Evolutionary conservation across 2,888 invertebrate genomes (phyloP), one percentile per base, ranked within the genome.

Genomic region (Cyrtodaria siliqua): DNA sequence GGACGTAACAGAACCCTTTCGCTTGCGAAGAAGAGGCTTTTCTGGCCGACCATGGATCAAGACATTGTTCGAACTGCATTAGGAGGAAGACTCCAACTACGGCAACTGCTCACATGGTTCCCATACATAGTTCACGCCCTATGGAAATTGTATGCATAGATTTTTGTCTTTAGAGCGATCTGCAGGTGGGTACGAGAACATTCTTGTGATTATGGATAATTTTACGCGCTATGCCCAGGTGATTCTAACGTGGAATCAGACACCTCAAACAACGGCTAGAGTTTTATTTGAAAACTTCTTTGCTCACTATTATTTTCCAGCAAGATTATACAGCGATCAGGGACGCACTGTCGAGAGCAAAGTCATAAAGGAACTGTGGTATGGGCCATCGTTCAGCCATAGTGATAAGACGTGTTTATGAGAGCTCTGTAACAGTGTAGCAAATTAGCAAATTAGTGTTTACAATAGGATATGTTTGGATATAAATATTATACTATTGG

Each of bases 291-390:
- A 60, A 33, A 66, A 68, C 47, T 79, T 57, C n/a, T n/a, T n/a
- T 33, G 55, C 18, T n/a, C 64, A 66, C n/a, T 74, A 62, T 26
- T 69, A 66, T 14, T 47, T 79, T n/a, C n/a, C 33, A 69, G 69
- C 42, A 16, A 38, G 12, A 33, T 33, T 78, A 2, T 72, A 72
- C 33, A 50, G 63, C 23, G 72, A 78, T 24, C 56, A 71, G 29
- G 68, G 71, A n/a, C 53, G 57, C 14, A 71, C 71, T 18, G 9
- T 52, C 23, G 24, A 24, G 23, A 16, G 24, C n/a, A 52, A 24
- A 26, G 26, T 26, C 52, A 52, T 52, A 14, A 9, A 20, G 26
- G 26, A 26, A 23, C 20, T 52, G 26, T 52, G 20, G 23, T 6
- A 8, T 20, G 23, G 20, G 14, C 20, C 4, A 23, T 20, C 16